Evolutionary conservation across 2,888 invertebrate species (phyloP).

Genomic region (Rhynchonema sp.): DNA sequence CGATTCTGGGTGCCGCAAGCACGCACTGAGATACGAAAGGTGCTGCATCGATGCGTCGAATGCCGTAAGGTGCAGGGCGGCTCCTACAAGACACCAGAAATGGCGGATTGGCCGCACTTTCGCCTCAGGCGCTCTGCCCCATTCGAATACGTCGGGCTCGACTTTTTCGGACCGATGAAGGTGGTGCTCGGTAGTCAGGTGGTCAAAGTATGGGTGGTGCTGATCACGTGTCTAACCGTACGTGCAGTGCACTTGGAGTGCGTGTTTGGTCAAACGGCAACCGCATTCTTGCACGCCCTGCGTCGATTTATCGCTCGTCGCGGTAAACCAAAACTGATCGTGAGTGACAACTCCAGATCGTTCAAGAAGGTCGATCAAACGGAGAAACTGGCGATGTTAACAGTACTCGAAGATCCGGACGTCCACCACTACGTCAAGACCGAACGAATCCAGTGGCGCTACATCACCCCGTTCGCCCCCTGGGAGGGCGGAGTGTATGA

Average conservation of each 20-base stretch:
- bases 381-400: not conserved
- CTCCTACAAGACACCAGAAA: slow-evolving; percentile 14
- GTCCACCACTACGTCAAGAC: not conserved
- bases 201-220: not conserved
- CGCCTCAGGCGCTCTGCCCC: slow-evolving; percentile 17
- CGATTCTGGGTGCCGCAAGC: slow-evolving; percentile 22
- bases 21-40: slow-evolving; percentile 11
- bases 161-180: slow-evolving; percentile 24
- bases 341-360: not conserved
- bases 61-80: slow-evolving; percentile 17
- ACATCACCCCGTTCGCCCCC: not conserved
- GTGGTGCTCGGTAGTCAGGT: slow-evolving; percentile 11
- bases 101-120: slow-evolving; percentile 23
- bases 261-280: not conserved
- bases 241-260: not conserved
- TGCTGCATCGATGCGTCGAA: slow-evolving; percentile 16
- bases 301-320: not conserved
- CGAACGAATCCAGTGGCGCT: not conserved
- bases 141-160: slow-evolving; percentile 23
- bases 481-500: not conserved
- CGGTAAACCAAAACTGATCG: not conserved
- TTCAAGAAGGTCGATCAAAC: not conserved
- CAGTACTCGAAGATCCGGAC: not conserved
- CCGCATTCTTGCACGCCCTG: not conserved
- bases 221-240: not conserved